Evolutionary conservation across 2,888 invertebrate genomes (phyloP), one percentile per base, ranked within the genome.

Genomic region (Chymomyza caudatula): DNA sequence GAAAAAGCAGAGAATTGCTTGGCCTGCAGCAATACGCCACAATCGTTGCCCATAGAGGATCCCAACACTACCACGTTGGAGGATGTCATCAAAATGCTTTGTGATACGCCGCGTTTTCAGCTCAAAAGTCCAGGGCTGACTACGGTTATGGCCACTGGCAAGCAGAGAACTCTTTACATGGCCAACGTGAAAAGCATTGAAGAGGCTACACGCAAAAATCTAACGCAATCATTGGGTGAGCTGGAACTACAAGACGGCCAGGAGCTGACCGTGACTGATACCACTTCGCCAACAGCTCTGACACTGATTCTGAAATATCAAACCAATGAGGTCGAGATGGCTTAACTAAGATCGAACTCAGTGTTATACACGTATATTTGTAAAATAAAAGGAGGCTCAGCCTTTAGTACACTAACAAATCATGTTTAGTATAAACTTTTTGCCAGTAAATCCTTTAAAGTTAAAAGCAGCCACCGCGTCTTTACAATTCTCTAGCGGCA

Each of bases 141-240:
- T 0, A 94, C 96, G 17, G 92, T 93, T 4, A 93, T 96, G 73
- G 61, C 75, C 49, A 93, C 95, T 85, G 97, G 96, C 3, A 96
- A 95, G 88, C 95, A 95, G 88, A 96, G 95, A 90, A 98, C 98
- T 0, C 92, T 99, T 11, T 99, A 98, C 88, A 97, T 99, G 94
- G 94, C 96, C 25, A 95, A 95, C 13, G 95, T 99, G 19, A 94
- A 96, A 72, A 97, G 97, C 77, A 97, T 99, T 83, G 98, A 98
- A 90, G 96, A 96, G 86, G 93, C 93, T 77, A 98, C 98, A 0
- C 93, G 95, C 77, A 93, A 93, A 57, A 99, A 99, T 92, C 92
- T 99, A 71, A 95, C 94, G 78, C 96, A 96, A 91, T 95, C 95
- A 64, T 90, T 99, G 59, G 92, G 92, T 69, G 98, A 99, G 78